These are phyloP conservation scores for Iphiclides podalirius DNA, from an alignment of 2,888 invertebrate genomes.

Conservation along the genomic window DNA sequence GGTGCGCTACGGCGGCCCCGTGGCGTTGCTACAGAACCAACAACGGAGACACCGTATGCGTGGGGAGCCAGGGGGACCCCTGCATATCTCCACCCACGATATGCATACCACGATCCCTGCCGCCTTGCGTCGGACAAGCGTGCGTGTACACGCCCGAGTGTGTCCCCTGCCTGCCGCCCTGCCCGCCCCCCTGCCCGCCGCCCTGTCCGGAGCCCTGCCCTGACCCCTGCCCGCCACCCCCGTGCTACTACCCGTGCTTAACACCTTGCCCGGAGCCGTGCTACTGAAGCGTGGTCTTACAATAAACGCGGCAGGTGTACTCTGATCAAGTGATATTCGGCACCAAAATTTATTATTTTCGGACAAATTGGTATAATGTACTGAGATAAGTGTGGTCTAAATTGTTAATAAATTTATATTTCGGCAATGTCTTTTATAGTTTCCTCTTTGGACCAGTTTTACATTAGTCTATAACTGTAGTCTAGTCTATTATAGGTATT, in stretches of 20 bases:
- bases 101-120: slow-evolving; percentile 33
- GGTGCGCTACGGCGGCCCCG: slow-evolving; percentile 47
- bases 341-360: not conserved
- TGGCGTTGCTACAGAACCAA: slow-evolving; percentile 48
- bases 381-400: too few species aligned
- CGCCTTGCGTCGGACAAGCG: slow-evolving; percentile 46
- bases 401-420: too few species aligned
- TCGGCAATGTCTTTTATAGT: too few species aligned
- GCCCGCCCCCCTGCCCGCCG: slow-evolving; percentile 6
- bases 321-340: not conserved
- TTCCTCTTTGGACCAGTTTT: too few species aligned
- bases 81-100: slow-evolving; percentile 43
- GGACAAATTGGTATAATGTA: too few species aligned
- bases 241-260: not conserved
- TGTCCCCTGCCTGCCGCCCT: slow-evolving; percentile 10
- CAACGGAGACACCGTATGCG: slow-evolving; percentile 50
- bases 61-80: slow-evolving; percentile 41
- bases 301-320: too few species aligned
- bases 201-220: slow-evolving; percentile 28
- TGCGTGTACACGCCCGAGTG: slow-evolving; percentile 42
- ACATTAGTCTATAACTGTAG: too few species aligned
- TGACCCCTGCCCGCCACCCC: slow-evolving; percentile 1
- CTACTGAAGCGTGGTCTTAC: not conserved
- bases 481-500: too few species aligned
- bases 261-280: too few species aligned